Percentiles rank a stretch among this genome's conserved stretches.
These are phyloP conservation scores for Brachionus sp. DNA, from an alignment of 1,140 invertebrate genomes.

Conservation along the genomic window DNA sequence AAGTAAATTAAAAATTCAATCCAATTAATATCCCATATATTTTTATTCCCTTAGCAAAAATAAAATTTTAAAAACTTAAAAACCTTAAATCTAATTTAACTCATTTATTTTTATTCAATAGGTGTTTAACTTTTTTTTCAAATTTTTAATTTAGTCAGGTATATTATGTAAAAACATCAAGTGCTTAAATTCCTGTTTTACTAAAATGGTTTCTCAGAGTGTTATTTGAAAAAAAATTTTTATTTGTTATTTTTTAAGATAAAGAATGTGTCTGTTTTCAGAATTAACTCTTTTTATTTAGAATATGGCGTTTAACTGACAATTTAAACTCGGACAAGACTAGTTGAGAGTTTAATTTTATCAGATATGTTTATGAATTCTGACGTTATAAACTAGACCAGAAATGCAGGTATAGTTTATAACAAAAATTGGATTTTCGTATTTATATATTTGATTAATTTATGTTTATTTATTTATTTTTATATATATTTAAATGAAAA, in stretches of 20 bases:
- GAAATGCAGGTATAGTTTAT: not conserved
- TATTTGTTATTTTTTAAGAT: too few relatives aligned
- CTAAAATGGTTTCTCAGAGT: not conserved
- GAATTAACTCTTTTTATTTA: not conserved
- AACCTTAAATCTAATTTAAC: too few relatives aligned
- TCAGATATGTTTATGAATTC: not conserved
- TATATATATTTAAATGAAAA: not conserved
- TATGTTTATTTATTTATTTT: not conserved
- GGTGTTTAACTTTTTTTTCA: too few relatives aligned
- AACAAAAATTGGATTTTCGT: not conserved
- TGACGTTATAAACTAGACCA: not conserved
- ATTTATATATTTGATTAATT: not conserved
- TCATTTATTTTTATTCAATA: too few relatives aligned
- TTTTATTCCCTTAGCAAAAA: not conserved
- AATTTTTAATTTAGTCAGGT: too few relatives aligned
- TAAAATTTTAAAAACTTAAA: too few relatives aligned
- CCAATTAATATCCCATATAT: not conserved
- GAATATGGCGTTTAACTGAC: not conserved
- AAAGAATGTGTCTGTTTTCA: not conserved
- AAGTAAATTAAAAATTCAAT: not conserved
- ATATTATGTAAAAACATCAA: too few relatives aligned
- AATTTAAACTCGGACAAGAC: not conserved
- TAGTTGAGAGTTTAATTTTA: not conserved
- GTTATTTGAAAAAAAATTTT: not conserved
- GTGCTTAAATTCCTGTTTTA: not conserved